phyloP scores from a whole-genome alignment of 1,140 invertebrate genomes.

The Glossosoma conforme region DNA sequence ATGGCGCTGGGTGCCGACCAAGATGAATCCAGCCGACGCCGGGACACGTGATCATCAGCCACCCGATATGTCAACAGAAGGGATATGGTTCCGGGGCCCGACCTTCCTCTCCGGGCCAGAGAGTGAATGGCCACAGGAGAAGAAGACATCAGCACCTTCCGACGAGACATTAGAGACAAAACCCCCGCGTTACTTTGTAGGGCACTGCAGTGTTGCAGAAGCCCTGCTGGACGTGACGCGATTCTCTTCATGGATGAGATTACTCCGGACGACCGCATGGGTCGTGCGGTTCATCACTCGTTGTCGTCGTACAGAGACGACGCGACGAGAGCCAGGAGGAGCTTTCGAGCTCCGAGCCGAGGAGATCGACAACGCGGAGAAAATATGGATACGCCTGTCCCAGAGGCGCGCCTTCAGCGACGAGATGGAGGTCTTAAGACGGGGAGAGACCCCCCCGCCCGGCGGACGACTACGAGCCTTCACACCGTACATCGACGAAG shows the following conservation, averaged over 20 bases:
- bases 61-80: no score
- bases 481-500: no score
- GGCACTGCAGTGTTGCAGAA: no score
- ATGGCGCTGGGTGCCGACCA: constrained; percentile 34
- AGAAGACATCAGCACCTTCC: no score
- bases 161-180: no score
- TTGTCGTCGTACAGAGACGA: background rate
- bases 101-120: no score
- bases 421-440: background rate
- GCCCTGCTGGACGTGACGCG: constrained; percentile 24
- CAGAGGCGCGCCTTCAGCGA: background rate
- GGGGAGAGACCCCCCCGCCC: background rate
- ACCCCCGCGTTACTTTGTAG: no score
- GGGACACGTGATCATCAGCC: no score
- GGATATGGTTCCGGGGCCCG: no score
- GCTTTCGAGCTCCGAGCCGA: background rate
- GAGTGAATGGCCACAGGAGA: no score
- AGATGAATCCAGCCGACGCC: constrained; percentile 31
- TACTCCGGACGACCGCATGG: background rate
- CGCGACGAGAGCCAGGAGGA: no score
- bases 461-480: background rate
- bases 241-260: constrained; percentile 1
- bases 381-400: background rate
- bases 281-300: background rate
- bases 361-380: background rate